Evolutionary conservation across 2,113 vertebrate species (phyloP).

Genomic region (Lota lota): DNA sequence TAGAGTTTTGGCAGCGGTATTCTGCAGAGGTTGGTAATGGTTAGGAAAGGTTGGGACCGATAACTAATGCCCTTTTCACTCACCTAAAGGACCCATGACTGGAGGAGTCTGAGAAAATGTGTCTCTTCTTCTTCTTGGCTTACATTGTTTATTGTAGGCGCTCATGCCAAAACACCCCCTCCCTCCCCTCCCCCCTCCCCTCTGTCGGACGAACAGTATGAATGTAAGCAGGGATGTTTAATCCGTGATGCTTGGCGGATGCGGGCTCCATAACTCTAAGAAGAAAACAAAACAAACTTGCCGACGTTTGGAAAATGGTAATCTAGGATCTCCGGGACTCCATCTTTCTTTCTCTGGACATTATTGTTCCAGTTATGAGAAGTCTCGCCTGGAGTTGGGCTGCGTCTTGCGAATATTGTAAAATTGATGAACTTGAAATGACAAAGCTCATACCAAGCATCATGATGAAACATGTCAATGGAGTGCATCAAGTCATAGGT

Average conservation of each 20-base stretch:
- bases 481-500: slow-evolving; percentile 23
- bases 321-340: not conserved
- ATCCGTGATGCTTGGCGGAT: slow-evolving; percentile 17
- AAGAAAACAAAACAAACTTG: not conserved
- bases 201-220: slow-evolving; percentile 13
- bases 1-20: slow-evolving; percentile 6
- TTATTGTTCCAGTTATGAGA: not conserved
- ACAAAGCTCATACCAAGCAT: slow-evolving; percentile 27
- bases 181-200: slow-evolving; percentile 3
- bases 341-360: not conserved
- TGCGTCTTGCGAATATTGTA: slow-evolving; percentile 4
- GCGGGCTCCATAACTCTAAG: slow-evolving; percentile 32
- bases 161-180: slow-evolving; percentile 52
- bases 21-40: slow-evolving; percentile 19
- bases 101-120: not conserved
- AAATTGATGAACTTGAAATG: slow-evolving; percentile 17
- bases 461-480: slow-evolving; percentile 50
- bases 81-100: slow-evolving; percentile 32
- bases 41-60: slow-evolving; percentile 30
- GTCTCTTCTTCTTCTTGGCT: not conserved
- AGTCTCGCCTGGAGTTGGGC: slow-evolving; percentile 20
- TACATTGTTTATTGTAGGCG: slow-evolving; percentile 18
- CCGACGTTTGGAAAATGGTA: not conserved
- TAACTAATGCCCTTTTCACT: slow-evolving; percentile 41
- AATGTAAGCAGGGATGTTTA: slow-evolving; percentile 48